phyloP scores from a whole-genome alignment of 2,888 invertebrate genomes.

The Drosophila cyrtoloma region DNA sequence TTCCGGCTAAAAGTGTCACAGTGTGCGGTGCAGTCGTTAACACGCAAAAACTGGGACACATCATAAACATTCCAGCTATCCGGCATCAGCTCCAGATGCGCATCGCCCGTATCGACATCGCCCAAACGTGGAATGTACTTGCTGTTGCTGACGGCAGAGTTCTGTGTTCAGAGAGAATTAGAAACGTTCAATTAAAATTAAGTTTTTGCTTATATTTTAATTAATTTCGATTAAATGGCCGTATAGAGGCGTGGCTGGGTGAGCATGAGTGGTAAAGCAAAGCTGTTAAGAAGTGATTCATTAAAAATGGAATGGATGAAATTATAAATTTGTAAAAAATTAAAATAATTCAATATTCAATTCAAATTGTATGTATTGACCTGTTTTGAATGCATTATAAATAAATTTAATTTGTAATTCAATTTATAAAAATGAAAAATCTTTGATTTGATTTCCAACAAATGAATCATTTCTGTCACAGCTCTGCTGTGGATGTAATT shows the following conservation, averaged over 20 bases:
- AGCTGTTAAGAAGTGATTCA: neutral
- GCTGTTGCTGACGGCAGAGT: slow-evolving; percentile 86
- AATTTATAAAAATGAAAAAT: neutral
- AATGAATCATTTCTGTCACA: slow-evolving; percentile 13
- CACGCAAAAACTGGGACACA: slow-evolving; percentile 94
- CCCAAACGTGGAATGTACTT: slow-evolving; percentile 87
- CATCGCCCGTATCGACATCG: slow-evolving; percentile 80
- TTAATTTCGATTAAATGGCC: neutral
- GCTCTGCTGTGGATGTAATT: slow-evolving; percentile 16
- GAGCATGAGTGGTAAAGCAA: slow-evolving; percentile 2
- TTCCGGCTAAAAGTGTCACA: slow-evolving; percentile 89
- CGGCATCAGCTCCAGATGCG: slow-evolving; percentile 85
- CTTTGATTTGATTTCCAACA: neutral
- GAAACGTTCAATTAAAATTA: neutral
- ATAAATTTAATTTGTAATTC: neutral
- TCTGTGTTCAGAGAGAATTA: slow-evolving; percentile 49
- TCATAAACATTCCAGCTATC: slow-evolving; percentile 93
- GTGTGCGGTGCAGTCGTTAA: slow-evolving; percentile 93
- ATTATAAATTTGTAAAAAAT: neutral
- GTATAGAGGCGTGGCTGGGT: slow-evolving; percentile 24
- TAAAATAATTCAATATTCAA: neutral
- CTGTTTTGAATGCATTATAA: neutral
- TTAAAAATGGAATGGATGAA: neutral
- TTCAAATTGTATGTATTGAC: neutral
- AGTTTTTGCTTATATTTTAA: neutral